These are phyloP conservation scores for Conus betulinus DNA, from an alignment of 1,140 invertebrate genomes.

Conservation along the genomic window DNA sequence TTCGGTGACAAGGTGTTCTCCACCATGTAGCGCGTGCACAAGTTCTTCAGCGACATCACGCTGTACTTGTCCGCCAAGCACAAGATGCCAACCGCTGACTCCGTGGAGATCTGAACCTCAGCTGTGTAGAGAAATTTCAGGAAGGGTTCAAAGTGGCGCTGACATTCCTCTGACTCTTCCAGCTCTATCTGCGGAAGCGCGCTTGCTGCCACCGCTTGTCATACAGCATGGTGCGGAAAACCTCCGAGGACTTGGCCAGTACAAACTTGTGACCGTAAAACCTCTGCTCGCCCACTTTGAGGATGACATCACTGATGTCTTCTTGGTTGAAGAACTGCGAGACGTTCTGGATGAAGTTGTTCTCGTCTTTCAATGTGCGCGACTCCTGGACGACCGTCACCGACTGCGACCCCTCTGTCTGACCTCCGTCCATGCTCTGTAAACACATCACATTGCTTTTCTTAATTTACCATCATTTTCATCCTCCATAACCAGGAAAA, in stretches of 20 bases:
- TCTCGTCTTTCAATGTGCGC: constrained; percentile 67
- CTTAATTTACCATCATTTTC: no score
- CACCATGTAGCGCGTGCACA: constrained; percentile 74
- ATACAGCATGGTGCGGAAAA: constrained; percentile 74
- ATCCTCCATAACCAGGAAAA: no score
- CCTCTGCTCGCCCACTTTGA: constrained; percentile 66
- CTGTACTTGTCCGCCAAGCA: constrained; percentile 76
- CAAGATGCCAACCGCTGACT: constrained; percentile 72
- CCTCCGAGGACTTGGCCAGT: constrained; percentile 74
- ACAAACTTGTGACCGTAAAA: constrained; percentile 74
- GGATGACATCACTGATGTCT: constrained; percentile 70
- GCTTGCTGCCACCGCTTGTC: constrained; percentile 65
- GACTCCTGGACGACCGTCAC: neutral
- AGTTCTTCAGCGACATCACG: constrained; percentile 70
- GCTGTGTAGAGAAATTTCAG: constrained; percentile 74
- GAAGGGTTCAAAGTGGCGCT: constrained; percentile 72
- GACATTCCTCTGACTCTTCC: constrained; percentile 72
- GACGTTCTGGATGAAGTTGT: constrained; percentile 72
- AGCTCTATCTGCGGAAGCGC: constrained; percentile 64
- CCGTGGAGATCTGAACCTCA: constrained; percentile 67
- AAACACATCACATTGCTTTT: neutral
- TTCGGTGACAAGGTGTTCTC: constrained; percentile 68
- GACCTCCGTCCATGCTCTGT: constrained; percentile 9
- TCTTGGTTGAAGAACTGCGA: constrained; percentile 72
- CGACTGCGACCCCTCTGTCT: neutral